phyloP scores from a whole-genome alignment of 2,888 invertebrate species.

The Heliconius ismenius region DNA sequence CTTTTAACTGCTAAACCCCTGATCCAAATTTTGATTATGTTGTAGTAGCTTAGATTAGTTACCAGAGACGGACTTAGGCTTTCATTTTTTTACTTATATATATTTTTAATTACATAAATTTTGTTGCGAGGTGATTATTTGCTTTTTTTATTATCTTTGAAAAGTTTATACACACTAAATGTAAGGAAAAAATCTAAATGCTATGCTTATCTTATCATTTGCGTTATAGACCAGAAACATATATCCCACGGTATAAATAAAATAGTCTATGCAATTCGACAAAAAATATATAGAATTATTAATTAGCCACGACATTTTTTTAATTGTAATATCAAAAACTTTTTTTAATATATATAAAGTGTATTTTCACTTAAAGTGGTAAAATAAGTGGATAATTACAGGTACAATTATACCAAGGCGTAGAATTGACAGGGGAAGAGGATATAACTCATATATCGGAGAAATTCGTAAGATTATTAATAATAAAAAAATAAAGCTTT shows the following conservation, averaged over 20 bases:
- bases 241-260: not conserved
- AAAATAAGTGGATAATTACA: conserved; percentile 46
- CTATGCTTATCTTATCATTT: no score
- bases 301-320: not conserved
- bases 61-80: conserved; percentile 17
- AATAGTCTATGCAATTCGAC: not conserved
- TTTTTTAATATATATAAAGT: not conserved
- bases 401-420: conserved; percentile 76
- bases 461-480: conserved; percentile 66
- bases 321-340: not conserved
- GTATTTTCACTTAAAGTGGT: not conserved
- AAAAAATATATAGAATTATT: not conserved
- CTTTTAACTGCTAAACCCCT: conserved; percentile 19
- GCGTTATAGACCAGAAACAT: not conserved
- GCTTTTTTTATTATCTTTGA: no score
- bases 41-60: conserved; percentile 17
- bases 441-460: conserved; percentile 63
- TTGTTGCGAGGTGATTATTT: no score
- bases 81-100: not conserved
- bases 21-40: conserved; percentile 5
- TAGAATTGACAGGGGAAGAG: conserved; percentile 70
- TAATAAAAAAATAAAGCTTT: conserved; percentile 14
- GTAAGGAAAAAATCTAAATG: no score
- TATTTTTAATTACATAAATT: no score
- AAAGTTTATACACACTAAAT: no score